Conservation (phyloP, 2,797 vertebrate species). For the Scomberomorus guttatus region DNA sequence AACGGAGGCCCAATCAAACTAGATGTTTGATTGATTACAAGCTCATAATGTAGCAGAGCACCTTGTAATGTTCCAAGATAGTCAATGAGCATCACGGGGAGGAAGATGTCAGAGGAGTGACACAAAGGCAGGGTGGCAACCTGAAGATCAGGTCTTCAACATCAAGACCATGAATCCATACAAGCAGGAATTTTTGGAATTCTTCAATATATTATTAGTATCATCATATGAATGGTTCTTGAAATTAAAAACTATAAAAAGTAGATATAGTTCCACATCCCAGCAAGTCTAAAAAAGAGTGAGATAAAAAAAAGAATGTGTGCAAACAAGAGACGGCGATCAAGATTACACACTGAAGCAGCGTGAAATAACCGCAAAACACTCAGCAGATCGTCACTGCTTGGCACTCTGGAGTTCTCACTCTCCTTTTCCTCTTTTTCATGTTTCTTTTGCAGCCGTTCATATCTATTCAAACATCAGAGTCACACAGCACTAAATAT, state of each 20-base stretch:
- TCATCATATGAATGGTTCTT: too few relatives aligned
- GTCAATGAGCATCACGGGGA: slow-evolving; percentile 13
- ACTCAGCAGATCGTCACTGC: neutral
- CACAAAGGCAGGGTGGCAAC: neutral
- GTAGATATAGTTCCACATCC: too few relatives aligned
- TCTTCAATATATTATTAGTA: too few relatives aligned
- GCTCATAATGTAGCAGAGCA: slow-evolving; percentile 37
- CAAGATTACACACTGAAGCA: neutral
- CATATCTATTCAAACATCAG: too few relatives aligned
- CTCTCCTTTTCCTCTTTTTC: neutral
- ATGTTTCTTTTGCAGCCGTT: too few relatives aligned
- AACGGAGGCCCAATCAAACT: slow-evolving; percentile 51
- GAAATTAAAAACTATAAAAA: too few relatives aligned
- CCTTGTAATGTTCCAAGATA: slow-evolving; percentile 39
- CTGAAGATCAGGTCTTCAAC: neutral
- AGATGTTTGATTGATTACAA: slow-evolving; percentile 55
- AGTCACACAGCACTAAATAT: too few relatives aligned
- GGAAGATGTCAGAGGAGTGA: slow-evolving; percentile 6
- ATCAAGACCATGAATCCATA: neutral
- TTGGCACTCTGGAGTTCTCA: neutral
- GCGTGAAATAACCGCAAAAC: neutral
- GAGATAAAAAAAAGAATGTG: too few relatives aligned
- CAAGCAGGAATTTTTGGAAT: neutral
- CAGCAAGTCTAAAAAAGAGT: too few relatives aligned
- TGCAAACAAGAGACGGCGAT: too few relatives aligned